A percentile compares a stretch with the other conserved stretches of the same genome.
Conservation (phyloP, 1,140 invertebrate species). For the Dreissena polymorpha region DNA sequence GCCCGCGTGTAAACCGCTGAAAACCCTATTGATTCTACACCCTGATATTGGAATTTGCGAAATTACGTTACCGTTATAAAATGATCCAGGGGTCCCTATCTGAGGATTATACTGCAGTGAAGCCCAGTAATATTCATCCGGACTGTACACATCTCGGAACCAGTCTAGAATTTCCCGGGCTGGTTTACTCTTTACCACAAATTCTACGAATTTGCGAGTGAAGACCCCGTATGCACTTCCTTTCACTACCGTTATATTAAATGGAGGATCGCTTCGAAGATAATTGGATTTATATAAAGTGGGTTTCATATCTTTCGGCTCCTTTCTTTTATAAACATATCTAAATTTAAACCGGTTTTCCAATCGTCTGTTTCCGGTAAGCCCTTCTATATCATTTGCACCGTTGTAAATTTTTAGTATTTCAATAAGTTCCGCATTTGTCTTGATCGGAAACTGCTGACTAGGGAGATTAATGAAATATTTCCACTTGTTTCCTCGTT, state of each 20-base stretch:
- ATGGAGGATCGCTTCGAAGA: constrained; percentile 62
- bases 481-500: constrained; percentile 60
- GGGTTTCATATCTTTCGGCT: constrained; percentile 1
- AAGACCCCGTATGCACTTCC: constrained; percentile 75
- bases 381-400: constrained; percentile 66
- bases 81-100: constrained; percentile 64
- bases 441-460: constrained; percentile 71
- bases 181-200: constrained; percentile 56
- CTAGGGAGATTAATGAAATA: constrained; percentile 73
- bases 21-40: no score
- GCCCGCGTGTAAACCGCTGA: no score
- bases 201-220: constrained; percentile 69
- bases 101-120: constrained; percentile 69
- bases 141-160: constrained; percentile 65
- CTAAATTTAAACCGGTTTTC: constrained; percentile 20
- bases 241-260: constrained; percentile 69
- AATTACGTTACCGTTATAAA: constrained; percentile 6
- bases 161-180: constrained; percentile 68
- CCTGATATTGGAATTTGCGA: no score
- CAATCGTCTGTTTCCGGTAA: constrained; percentile 41
- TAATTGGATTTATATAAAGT: constrained; percentile 45
- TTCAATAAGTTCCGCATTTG: constrained; percentile 68
- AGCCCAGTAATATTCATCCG: constrained; percentile 73
- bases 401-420: constrained; percentile 67
- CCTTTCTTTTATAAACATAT: constrained; percentile 17